Base-by-base conservation (phyloP, 2,797 vertebrate species). In the Gymnocypris eckloni region DNA sequence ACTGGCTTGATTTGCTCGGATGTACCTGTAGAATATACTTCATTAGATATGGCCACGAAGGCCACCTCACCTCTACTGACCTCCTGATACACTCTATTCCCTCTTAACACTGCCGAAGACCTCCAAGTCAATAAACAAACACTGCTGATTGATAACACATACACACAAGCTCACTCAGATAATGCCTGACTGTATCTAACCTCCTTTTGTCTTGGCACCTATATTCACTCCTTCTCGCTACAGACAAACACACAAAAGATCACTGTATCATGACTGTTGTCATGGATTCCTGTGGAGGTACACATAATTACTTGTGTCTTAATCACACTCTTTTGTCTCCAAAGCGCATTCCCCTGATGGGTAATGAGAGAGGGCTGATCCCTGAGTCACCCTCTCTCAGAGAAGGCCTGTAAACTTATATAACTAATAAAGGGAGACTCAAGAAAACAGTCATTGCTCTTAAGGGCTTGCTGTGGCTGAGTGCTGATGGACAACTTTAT, bases 171-270 rank as follows among this genome's bases (percentile, higher is more conserved):
- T 66, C 41, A 48, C 77, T n/a, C 39, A 22, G 78, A 81, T 52
- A 81, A 81, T 33, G 25, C 33, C 48, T 1, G 66, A 41, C 45
- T 39, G 64, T 70, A 70, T 81, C 79, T 54, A 69, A 67, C 78
- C 59, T 66, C 59, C 64, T 37, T 80, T 28, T 33, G 56, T 79
- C 39, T 48, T 79, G 41, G 39, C 41, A 48, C 43, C 64, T 70
- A 16, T 70, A 33, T 12, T 37, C 64, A 70, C 20, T 79, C 48
- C 54, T 77, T 85, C 69, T 86, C 12, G 9, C 33, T 86, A 43
- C 8, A 33, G 20, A 82, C 45, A 87, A 84, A 81, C 67, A 86
- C 48, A 84, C 66, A 82, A 25, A 81, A 70, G 20, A 39, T 73
- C 69, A 71, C 41, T 71, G 33, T 82, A 61, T 84, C 52, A 45